These are phyloP conservation scores for Pemphigus obesinymphae DNA, from an alignment of 1,140 invertebrate genomes.

Conservation along the genomic window DNA sequence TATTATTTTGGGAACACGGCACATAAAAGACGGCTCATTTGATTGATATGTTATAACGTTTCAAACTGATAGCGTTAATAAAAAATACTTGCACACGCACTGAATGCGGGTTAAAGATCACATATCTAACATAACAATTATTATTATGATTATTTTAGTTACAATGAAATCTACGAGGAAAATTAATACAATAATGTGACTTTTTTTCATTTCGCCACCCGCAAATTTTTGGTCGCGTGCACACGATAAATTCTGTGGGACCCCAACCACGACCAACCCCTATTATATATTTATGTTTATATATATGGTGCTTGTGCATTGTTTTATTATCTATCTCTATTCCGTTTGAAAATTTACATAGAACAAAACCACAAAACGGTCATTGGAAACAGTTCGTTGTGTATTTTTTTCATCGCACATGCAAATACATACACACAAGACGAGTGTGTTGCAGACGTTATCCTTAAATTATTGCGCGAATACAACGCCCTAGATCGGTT, in stretches of 20 bases:
- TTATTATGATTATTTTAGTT: background rate
- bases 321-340: slow-evolving; percentile 10
- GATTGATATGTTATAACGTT: background rate
- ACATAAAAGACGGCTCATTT: background rate
- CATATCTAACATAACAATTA: background rate
- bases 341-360: slow-evolving; percentile 21
- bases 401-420: background rate
- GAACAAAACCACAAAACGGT: slow-evolving; percentile 22
- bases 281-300: background rate
- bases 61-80: background rate
- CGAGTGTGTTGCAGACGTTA: slow-evolving; percentile 29
- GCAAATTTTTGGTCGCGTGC: slow-evolving; percentile 23
- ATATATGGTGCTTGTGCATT: background rate
- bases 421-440: background rate
- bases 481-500: slow-evolving; percentile 11
- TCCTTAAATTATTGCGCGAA: slow-evolving; percentile 33
- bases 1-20: too few species aligned
- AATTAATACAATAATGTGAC: background rate
- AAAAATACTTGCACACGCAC: too few species aligned
- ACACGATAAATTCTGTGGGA: background rate
- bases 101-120: background rate
- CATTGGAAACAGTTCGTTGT: slow-evolving; percentile 23
- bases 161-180: background rate
- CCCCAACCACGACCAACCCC: background rate
- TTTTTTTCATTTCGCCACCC: background rate